Evolutionary conservation across 2,113 vertebrate species (phyloP).

Genomic region (Tamias sibiricus): DNA sequence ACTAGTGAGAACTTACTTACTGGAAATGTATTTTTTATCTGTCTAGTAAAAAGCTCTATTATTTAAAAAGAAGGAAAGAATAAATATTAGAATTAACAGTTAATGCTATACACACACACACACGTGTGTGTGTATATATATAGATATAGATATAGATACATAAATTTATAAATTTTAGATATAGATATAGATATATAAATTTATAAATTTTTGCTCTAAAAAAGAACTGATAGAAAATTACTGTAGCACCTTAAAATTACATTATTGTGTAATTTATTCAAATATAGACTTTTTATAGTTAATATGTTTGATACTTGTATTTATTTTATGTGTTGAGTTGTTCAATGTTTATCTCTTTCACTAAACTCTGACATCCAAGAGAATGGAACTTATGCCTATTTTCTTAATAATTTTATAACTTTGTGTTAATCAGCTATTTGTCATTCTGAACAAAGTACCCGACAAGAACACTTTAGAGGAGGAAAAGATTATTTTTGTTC

Average conservation of each 20-base stretch:
- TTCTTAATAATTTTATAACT: not conserved
- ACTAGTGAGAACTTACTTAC: not conserved
- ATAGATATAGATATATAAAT: no score
- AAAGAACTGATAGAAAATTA: not conserved
- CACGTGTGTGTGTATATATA: no score
- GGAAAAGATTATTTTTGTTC: no score
- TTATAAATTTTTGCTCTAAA: not conserved
- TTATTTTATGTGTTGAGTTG: not conserved
- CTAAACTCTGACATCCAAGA: not conserved
- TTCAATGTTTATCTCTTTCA: not conserved
- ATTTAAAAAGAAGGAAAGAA: no score
- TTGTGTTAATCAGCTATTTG: no score
- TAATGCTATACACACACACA: no score
- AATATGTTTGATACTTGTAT: not conserved
- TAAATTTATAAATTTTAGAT: no score
- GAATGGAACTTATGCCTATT: not conserved
- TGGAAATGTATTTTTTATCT: not conserved
- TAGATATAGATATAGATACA: no score
- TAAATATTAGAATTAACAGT: no score
- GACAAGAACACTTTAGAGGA: no score
- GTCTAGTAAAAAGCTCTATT: not conserved
- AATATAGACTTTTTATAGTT: not conserved
- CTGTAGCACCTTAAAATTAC: not conserved
- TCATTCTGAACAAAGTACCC: no score
- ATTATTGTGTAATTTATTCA: not conserved